Percentiles rank a stretch among this genome's conserved stretches.
Evolutionary conservation across 2,113 vertebrate genomes (phyloP).

Genomic region (Oenanthe oenanthe): DNA sequence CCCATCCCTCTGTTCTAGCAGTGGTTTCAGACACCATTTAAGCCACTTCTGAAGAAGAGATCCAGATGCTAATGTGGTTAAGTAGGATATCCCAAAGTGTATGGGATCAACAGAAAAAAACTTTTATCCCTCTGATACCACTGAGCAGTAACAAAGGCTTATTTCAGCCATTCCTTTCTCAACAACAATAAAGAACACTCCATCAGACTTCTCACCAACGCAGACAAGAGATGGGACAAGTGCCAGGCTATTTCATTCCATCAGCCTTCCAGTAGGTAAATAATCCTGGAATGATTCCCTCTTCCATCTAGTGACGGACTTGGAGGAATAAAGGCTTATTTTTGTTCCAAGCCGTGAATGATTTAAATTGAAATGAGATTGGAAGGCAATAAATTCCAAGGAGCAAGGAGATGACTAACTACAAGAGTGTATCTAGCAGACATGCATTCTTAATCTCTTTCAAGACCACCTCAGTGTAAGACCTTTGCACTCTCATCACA

Average conservation of each 20-base stretch:
- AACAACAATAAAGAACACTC: background rate
- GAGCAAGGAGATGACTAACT: background rate
- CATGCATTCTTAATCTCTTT: background rate
- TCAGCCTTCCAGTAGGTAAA: background rate
- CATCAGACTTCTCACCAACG: background rate
- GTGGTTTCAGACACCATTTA: background rate
- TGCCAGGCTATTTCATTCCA: background rate
- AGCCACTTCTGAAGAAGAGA: background rate
- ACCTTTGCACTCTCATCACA: background rate
- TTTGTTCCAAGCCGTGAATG: background rate
- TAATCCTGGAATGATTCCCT: background rate
- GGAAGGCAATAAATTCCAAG: background rate
- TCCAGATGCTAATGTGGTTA: background rate
- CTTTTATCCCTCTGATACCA: background rate
- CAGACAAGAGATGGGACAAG: background rate
- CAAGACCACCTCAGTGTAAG: background rate
- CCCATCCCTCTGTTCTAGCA: background rate
- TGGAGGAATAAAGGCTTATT: background rate
- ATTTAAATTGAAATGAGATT: background rate
- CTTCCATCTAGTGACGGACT: background rate
- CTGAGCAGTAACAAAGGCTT: background rate
- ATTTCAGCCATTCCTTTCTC: background rate
- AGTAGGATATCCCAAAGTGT: background rate
- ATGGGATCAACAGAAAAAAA: background rate
- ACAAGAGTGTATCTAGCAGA: background rate